Conservation (phyloP, 1,140 invertebrate species). For the Ptiloglossa arizonensis region DNA sequence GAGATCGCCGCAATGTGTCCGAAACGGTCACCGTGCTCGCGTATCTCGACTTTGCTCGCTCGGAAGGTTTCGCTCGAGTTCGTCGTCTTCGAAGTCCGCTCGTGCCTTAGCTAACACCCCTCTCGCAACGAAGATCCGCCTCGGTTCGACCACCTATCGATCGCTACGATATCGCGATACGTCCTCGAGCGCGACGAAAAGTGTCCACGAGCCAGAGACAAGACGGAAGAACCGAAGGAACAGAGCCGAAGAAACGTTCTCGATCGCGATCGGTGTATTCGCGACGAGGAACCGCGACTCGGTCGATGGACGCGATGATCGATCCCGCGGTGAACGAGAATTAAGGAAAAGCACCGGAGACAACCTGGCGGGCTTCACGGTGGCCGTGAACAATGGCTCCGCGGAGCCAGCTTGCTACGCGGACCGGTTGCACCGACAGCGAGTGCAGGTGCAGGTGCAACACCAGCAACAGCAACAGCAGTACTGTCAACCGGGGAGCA, state of each 20-base stretch:
- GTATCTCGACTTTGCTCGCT: no score
- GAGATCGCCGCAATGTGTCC: no score
- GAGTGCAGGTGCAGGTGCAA: slow-evolving; percentile 52
- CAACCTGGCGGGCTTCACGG: slow-evolving; percentile 72
- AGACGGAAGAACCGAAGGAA: no score
- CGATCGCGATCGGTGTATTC: not conserved
- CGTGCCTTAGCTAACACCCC: not conserved
- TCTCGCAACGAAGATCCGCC: not conserved
- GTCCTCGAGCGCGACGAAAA: slow-evolving; percentile 7
- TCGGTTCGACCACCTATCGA: slow-evolving; percentile 1
- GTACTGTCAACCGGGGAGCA: slow-evolving; percentile 16
- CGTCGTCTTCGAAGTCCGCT: no score
- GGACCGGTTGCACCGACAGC: slow-evolving; percentile 61
- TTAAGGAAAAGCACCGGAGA: slow-evolving; percentile 19
- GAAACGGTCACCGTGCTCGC: no score
- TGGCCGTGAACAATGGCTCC: slow-evolving; percentile 70
- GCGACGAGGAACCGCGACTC: no score
- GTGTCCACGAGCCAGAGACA: not conserved
- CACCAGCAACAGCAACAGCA: slow-evolving; percentile 39
- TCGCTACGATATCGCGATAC: slow-evolving; percentile 19
- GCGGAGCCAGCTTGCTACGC: slow-evolving; percentile 65
- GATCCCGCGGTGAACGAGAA: slow-evolving; percentile 1
- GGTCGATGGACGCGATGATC: slow-evolving; percentile 2
- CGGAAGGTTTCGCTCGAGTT: no score
- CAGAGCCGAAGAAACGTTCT: no score